These are phyloP conservation scores for Coendou prehensilis DNA, from an alignment of 2,797 vertebrate species.

Conservation along the genomic window DNA sequence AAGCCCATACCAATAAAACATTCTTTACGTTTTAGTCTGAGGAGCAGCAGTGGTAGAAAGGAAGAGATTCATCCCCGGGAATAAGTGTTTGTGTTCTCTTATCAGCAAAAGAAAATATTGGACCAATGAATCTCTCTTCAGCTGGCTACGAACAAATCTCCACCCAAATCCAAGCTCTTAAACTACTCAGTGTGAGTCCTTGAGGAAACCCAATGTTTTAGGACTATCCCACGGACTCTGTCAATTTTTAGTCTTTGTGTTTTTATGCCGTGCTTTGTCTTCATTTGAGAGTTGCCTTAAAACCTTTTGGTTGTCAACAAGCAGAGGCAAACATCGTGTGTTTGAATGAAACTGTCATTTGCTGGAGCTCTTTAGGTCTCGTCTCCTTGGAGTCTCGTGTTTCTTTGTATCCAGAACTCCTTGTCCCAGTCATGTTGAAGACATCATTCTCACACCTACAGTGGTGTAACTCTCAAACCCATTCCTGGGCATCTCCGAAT, in stretches of 20 bases:
- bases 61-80: neutral
- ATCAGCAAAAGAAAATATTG: neutral
- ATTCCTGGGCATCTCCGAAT: neutral
- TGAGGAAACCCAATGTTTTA: neutral
- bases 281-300: neutral
- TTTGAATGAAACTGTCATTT: neutral
- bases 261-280: neutral
- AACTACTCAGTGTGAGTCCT: accelerated
- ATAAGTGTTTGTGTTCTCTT: neutral
- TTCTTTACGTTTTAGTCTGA: neutral
- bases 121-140: accelerated
- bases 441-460: neutral
- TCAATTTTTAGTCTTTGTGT: neutral
- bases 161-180: neutral
- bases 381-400: neutral
- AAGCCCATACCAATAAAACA: neutral
- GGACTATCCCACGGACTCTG: neutral
- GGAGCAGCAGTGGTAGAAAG: accelerated
- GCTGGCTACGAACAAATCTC: neutral
- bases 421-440: neutral
- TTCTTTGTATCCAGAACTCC: neutral
- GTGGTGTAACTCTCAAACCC: accelerated
- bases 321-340: neutral
- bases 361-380: neutral
- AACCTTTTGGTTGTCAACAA: no score